A percentile compares a stretch with the other conserved stretches of the same genome.
These are phyloP conservation scores for Actinernus sp. DNA, from an alignment of 92 coral and sea anemone genomes.

Conservation along the genomic window DNA sequence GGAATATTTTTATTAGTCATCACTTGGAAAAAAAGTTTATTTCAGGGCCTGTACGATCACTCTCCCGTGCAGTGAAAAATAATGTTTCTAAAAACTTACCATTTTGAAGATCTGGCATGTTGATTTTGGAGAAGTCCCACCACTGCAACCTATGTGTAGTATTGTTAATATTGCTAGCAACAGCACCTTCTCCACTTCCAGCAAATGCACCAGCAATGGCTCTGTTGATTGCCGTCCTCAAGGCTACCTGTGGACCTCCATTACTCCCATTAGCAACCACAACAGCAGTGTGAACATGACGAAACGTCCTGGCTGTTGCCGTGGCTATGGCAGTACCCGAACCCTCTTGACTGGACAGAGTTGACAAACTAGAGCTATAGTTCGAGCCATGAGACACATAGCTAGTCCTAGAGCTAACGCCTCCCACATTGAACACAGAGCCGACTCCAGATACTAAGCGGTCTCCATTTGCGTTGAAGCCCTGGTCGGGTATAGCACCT, in stretches of 20 bases:
- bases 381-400: conserved; percentile 63
- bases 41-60: background rate
- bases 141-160: conserved; percentile 91
- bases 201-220: conserved; percentile 96
- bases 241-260: conserved; percentile 86
- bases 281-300: conserved; percentile 90
- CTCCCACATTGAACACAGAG: conserved; percentile 74
- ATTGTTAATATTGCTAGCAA: conserved; percentile 88
- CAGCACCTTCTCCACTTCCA: conserved; percentile 92
- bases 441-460: conserved; percentile 69
- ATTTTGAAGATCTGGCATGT: conserved; percentile 72
- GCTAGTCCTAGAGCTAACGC: conserved; percentile 53
- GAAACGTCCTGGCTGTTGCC: conserved; percentile 88
- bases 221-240: conserved; percentile 83
- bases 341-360: conserved; percentile 57
- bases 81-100: conserved; percentile 36
- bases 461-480: conserved; percentile 6
- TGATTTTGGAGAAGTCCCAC: conserved; percentile 86
- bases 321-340: conserved; percentile 91
- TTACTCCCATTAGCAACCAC: conserved; percentile 78
- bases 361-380: conserved; percentile 65
- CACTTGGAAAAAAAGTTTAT: too few relatives aligned
- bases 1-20: too few relatives aligned
- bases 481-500: background rate
- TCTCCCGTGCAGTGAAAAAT: background rate